Base-by-base conservation (phyloP, 2,888 invertebrate genomes). In the Uropetala carovei region DNA sequence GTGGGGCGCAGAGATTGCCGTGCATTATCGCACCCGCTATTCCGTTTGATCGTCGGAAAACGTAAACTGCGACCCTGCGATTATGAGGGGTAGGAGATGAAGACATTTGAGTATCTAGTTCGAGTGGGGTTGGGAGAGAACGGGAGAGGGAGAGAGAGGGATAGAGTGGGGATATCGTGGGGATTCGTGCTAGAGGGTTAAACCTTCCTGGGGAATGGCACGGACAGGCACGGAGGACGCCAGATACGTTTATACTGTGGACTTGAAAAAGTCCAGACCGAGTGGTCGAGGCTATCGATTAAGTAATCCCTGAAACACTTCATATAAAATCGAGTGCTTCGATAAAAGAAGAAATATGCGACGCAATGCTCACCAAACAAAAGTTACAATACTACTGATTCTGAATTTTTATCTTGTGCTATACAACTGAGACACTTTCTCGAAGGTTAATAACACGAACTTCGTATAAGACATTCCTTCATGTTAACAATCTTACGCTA, bases 211-310 rank as follows among this genome's bases (percentile, higher is more conserved):
- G 56, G 60, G 89, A 89, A 59, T 60, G 89, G 89, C 56, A 89
- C 89, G 64, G 68, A 30, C 89, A 60, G 89, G 64, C 43, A 89
- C 89, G n/a, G 43, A 64, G 89, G 89, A 68, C 89, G 64, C 64
- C 89, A 60, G 60, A 60, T 14, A 16, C 59, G 30, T 9, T 60
- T 30, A 30, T 16, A 18, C 18, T 64, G 43, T 30, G 60, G 86
- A 86, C 30, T 64, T 64, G n/a, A 89, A 64, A 64, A 89, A 75
- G 22, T 68, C 22, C 56, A 43, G 16, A 60, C 89, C 43, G 18
- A 60, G 30, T 43, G 86, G 86, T 86, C 89, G 64, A 89, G 64
- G 64, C 59, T 43, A 89, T 89, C 64, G 89, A 68, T 30, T 89
- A 64, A 89, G 64, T 89, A 64, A 89, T 68, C 27, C 43, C 64